phyloP scores from a whole-genome alignment of 2,797 vertebrate genomes.

The Acanthopagrus latus region DNA sequence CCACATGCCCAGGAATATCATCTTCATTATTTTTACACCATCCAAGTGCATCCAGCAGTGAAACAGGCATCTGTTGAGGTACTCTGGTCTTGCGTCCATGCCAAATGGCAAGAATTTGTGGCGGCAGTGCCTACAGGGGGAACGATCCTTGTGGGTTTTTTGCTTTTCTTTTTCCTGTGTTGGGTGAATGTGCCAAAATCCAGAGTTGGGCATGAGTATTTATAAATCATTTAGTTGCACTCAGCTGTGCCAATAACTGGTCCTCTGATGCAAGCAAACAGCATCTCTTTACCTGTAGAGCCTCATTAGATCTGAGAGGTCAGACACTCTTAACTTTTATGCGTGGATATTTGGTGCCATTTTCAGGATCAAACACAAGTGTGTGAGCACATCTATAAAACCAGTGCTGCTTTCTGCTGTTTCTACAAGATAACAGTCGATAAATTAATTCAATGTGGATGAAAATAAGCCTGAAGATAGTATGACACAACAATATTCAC shows the following conservation, averaged over 20 bases:
- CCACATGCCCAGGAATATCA: slow-evolving; percentile 13
- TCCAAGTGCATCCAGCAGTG: not conserved
- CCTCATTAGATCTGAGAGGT: slow-evolving; percentile 15
- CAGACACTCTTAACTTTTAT: not conserved
- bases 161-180: slow-evolving; percentile 2
- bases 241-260: slow-evolving; percentile 31
- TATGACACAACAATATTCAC: no score
- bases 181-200: slow-evolving; percentile 19
- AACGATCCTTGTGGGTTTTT: slow-evolving; percentile 8
- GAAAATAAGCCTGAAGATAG: no score
- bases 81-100: slow-evolving; percentile 22
- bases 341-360: not conserved
- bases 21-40: slow-evolving; percentile 20
- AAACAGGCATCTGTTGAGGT: slow-evolving; percentile 26
- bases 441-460: no score
- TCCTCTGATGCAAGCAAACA: slow-evolving; percentile 18
- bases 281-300: slow-evolving; percentile 7
- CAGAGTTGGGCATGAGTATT: slow-evolving; percentile 29
- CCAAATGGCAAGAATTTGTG: slow-evolving; percentile 45
- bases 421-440: no score
- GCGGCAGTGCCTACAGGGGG: slow-evolving; percentile 22
- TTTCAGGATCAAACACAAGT: not conserved
- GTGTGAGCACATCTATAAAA: not conserved
- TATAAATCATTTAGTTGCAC: slow-evolving; percentile 27
- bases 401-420: not conserved